Evolutionary conservation across 1,140 invertebrate genomes (phyloP).

Genomic region (Cheumatopsyche charites): DNA sequence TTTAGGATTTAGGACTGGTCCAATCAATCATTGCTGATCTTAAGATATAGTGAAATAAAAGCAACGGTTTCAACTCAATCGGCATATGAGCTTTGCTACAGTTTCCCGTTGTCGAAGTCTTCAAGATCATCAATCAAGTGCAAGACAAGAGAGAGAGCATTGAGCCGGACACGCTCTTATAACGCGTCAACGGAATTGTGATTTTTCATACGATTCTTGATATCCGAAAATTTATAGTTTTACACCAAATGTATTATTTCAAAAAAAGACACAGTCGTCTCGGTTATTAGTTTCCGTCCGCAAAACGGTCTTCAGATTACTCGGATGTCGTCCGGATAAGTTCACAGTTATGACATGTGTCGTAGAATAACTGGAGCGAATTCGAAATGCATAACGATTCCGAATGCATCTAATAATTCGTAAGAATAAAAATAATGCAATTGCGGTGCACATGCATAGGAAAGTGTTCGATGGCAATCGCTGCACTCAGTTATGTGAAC

Average conservation of each 20-base stretch:
- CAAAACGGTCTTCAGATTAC: background rate
- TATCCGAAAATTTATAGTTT: too few species aligned
- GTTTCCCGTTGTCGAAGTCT: slow-evolving; percentile 11
- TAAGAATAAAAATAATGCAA: too few species aligned
- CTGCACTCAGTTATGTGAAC: slow-evolving; percentile 20
- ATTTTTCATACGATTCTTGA: too few species aligned
- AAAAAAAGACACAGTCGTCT: background rate
- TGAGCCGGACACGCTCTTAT: too few species aligned
- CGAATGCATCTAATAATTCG: background rate
- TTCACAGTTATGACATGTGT: background rate
- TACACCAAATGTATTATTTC: too few species aligned
- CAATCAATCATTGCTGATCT: background rate
- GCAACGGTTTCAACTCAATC: background rate
- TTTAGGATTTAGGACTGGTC: too few species aligned
- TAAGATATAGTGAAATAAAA: background rate
- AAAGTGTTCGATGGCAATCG: slow-evolving; percentile 10
- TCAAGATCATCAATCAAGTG: slow-evolving; percentile 7
- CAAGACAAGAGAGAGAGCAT: background rate
- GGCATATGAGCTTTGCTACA: background rate
- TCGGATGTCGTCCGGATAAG: too few species aligned
- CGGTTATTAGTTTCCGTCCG: background rate
- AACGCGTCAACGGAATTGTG: too few species aligned
- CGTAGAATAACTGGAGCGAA: slow-evolving; percentile 2
- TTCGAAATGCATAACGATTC: background rate
- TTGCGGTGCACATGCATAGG: background rate